These are phyloP conservation scores for Laupala kohalensis DNA, from an alignment of 1,140 invertebrate genomes.

Conservation along the genomic window DNA sequence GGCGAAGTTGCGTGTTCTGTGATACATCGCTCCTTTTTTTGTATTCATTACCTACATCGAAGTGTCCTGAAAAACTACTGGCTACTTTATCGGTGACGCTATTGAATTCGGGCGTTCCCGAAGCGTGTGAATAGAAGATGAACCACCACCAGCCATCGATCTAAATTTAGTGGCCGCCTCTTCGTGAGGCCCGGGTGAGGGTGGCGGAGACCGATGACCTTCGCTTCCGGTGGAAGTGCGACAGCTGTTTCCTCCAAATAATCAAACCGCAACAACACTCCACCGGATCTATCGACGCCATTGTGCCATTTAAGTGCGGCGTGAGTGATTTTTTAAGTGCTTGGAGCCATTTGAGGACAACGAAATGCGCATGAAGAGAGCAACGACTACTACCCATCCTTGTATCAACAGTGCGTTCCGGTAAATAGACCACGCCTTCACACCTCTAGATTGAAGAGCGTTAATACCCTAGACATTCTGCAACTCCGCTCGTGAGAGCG, in stretches of 20 bases:
- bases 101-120: not conserved
- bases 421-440: no score
- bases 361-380: not conserved
- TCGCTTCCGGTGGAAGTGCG: not conserved
- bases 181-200: not conserved
- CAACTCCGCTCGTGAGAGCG: not conserved
- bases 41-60: not conserved
- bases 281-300: not conserved
- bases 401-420: not conserved
- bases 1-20: no score
- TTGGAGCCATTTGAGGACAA: not conserved
- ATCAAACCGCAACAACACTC: not conserved
- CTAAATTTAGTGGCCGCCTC: not conserved
- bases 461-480: no score
- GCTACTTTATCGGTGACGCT: not conserved
- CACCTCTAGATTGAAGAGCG: no score
- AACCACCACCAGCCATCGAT: not conserved
- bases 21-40: no score
- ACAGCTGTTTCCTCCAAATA: not conserved
- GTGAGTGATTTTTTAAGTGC: not conserved
- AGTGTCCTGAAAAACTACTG: not conserved
- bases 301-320: not conserved
- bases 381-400: not conserved
- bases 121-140: not conserved
- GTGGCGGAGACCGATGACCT: not conserved